Evolutionary conservation across 2,888 invertebrate genomes (phyloP).

Genomic region (Hydraecia micacea): DNA sequence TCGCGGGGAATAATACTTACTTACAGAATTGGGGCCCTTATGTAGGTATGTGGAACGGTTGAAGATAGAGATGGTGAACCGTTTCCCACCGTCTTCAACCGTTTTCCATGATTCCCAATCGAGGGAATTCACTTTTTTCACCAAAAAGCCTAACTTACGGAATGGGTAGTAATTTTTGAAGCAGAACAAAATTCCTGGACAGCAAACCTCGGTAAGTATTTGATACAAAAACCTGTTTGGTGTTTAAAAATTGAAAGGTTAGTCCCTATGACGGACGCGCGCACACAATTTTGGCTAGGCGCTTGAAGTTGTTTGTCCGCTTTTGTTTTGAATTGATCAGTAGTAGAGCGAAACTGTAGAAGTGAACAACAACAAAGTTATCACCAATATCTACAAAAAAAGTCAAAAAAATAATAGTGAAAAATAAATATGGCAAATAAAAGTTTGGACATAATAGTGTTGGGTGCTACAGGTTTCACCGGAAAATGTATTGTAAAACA

Average conservation of each 20-base stretch:
- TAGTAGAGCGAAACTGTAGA: background rate
- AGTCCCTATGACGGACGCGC: no score
- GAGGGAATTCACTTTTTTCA: background rate
- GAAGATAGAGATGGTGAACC: background rate
- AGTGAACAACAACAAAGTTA: background rate
- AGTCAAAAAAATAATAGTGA: background rate
- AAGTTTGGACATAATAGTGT: slow-evolving; percentile 71
- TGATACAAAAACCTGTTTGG: slow-evolving; percentile 10
- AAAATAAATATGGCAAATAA: slow-evolving; percentile 33
- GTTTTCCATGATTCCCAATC: background rate
- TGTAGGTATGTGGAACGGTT: no score
- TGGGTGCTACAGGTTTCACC: slow-evolving; percentile 76
- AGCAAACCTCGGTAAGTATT: background rate
- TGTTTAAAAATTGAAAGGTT: background rate
- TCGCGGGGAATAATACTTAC: no score
- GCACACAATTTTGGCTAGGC: background rate
- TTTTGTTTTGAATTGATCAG: slow-evolving; percentile 16
- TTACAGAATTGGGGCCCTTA: no score
- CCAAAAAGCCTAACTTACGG: no score
- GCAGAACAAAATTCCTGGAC: background rate
- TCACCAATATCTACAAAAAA: background rate
- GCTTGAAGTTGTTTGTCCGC: slow-evolving; percentile 16
- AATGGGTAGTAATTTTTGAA: no score
- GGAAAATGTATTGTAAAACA: slow-evolving; percentile 69
- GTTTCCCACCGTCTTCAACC: background rate